phyloP scores from a whole-genome alignment of 2,113 vertebrate species.

The Salminus brasiliensis region DNA sequence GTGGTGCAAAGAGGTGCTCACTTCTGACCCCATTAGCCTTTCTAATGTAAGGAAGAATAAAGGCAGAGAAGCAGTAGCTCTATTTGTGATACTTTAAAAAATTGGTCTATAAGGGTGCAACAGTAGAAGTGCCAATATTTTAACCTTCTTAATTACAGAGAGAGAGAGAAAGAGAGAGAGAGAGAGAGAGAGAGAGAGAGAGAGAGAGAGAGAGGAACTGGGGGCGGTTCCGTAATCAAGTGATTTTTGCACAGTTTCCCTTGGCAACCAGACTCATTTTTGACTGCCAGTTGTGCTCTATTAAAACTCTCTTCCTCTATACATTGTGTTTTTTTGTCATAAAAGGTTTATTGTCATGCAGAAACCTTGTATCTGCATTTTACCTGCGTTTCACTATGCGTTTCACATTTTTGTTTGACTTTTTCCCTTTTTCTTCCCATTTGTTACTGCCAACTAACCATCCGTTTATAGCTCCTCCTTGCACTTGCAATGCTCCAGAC shows the following conservation, averaged over 20 bases:
- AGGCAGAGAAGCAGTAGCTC: neutral
- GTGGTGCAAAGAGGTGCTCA: slow-evolving; percentile 11
- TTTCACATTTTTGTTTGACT: too few relatives aligned
- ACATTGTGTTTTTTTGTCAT: slow-evolving; percentile 21
- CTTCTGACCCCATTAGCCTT: slow-evolving; percentile 19
- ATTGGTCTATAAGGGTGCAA: neutral
- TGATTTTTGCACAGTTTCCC: slow-evolving; percentile 49
- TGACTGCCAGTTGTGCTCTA: slow-evolving; percentile 24
- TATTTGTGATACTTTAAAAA: slow-evolving; percentile 12
- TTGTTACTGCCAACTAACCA: too few relatives aligned
- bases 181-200: slow-evolving; percentile 16
- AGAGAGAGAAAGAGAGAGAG: neutral
- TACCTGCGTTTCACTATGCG: too few relatives aligned
- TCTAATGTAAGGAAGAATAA: slow-evolving; percentile 6
- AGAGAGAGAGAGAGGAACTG: neutral
- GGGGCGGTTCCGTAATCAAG: slow-evolving; percentile 12
- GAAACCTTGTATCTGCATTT: too few relatives aligned
- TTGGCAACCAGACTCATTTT: slow-evolving; percentile 54
- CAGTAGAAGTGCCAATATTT: slow-evolving; percentile 16
- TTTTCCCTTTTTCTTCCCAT: too few relatives aligned
- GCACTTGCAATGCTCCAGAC: too few relatives aligned
- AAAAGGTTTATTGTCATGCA: too few relatives aligned
- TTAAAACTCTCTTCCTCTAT: slow-evolving; percentile 30
- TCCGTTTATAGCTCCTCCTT: too few relatives aligned
- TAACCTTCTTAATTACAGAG: slow-evolving; percentile 18